These are phyloP conservation scores for Lymantria dispar DNA, from an alignment of 2,888 invertebrate genomes.

Conservation along the genomic window DNA sequence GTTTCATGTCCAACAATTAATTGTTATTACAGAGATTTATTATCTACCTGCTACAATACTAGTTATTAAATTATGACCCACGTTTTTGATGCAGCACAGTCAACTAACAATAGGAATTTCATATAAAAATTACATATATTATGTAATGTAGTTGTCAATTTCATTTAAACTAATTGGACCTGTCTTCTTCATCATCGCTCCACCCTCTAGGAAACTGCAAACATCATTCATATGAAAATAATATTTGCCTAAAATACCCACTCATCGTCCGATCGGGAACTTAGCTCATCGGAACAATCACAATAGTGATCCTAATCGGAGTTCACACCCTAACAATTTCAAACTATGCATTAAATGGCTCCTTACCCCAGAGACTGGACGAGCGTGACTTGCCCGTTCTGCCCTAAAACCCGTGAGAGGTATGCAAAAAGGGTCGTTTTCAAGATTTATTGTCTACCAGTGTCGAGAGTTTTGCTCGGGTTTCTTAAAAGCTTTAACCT, in stretches of 20 bases:
- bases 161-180: not conserved
- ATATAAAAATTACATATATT: no score
- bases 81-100: no score
- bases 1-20: no score
- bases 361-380: constrained; percentile 64
- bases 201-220: not conserved
- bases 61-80: no score
- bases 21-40: no score
- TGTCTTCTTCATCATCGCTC: not conserved
- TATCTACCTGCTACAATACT: no score
- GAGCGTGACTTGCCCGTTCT: constrained; percentile 68
- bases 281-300: constrained; percentile 38
- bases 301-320: constrained; percentile 55
- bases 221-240: constrained; percentile 2
- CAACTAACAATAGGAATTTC: no score
- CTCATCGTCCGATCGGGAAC: constrained; percentile 29
- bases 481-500: constrained; percentile 43
- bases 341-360: constrained; percentile 72
- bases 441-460: constrained; percentile 77
- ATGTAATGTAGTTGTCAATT: not conserved
- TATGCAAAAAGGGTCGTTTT: constrained; percentile 72
- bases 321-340: constrained; percentile 56
- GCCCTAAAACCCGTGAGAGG: constrained; percentile 46
- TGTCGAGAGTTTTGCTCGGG: constrained; percentile 36
- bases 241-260: constrained; percentile 12